phyloP scores from a whole-genome alignment of 2,888 invertebrate genomes.

The Oligia strigilis region DNA sequence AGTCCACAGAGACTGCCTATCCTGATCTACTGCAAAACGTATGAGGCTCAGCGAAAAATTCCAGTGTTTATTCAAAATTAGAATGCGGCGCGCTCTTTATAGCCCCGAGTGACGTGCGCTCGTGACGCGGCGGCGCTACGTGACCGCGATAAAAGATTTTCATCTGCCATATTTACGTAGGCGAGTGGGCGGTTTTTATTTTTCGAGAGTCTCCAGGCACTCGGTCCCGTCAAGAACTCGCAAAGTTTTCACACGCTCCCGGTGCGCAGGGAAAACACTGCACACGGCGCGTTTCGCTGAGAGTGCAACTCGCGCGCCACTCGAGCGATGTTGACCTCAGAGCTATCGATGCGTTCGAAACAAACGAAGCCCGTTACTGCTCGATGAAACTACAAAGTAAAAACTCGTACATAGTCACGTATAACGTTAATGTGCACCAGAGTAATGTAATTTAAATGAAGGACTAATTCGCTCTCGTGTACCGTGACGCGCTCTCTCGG shows the following conservation, averaged over 20 bases:
- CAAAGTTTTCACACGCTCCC: constrained; percentile 87
- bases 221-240: constrained; percentile 76
- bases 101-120: constrained; percentile 88
- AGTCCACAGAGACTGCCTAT: constrained; percentile 78
- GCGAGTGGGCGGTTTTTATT: constrained; percentile 90
- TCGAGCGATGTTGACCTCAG: constrained; percentile 77
- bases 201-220: constrained; percentile 86
- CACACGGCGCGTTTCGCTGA: constrained; percentile 62
- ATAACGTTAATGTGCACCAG: constrained; percentile 80
- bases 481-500: constrained; percentile 88
- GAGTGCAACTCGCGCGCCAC: constrained; percentile 56
- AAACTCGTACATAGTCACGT: constrained; percentile 81
- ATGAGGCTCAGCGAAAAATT: constrained; percentile 83
- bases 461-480: constrained; percentile 88
- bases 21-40: constrained; percentile 76
- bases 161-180: constrained; percentile 90
- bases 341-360: constrained; percentile 79
- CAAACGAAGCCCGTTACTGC: constrained; percentile 74
- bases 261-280: constrained; percentile 78
- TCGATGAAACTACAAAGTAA: constrained; percentile 77
- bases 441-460: constrained; percentile 89
- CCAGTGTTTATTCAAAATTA: constrained; percentile 88
- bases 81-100: constrained; percentile 89
- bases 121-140: constrained; percentile 89
- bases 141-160: constrained; percentile 91